Percentiles rank a stretch among this genome's conserved stretches.
phyloP scores from a whole-genome alignment of 2,888 invertebrate species.

The Drosophila multiciliata region DNA sequence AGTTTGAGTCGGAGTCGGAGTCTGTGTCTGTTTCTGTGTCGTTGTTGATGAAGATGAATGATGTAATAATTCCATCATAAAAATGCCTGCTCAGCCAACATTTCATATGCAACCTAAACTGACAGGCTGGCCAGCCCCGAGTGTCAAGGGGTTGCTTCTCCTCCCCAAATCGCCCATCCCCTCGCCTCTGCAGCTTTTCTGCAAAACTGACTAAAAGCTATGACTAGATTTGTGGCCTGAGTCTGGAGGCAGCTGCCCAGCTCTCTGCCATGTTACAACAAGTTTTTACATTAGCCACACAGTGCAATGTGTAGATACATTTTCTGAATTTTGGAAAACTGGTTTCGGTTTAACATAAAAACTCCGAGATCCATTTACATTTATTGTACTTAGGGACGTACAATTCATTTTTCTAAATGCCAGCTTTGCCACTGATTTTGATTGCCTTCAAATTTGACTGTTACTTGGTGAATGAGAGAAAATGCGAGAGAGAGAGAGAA shows the following conservation, averaged over 20 bases:
- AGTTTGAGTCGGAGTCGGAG: not conserved
- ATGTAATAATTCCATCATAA: conserved; percentile 80
- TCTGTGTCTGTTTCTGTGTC: conserved; percentile 9
- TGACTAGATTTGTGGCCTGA: conserved; percentile 14
- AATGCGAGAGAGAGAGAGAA: conserved; percentile 7
- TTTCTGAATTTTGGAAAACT: conserved; percentile 57
- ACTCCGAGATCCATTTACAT: conserved; percentile 72
- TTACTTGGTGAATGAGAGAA: conserved; percentile 23
- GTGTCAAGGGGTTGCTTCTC: conserved; percentile 55
- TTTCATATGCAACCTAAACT: conserved; percentile 55
- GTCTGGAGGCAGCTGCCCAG: conserved; percentile 27
- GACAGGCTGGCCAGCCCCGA: conserved; percentile 55
- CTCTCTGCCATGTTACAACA: conserved; percentile 47
- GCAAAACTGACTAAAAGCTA: conserved; percentile 60
- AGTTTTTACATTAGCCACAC: conserved; percentile 68
- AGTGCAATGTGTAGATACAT: conserved; percentile 39
- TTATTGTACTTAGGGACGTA: conserved; percentile 55
- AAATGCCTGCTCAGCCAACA: conserved; percentile 64
- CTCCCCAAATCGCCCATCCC: not conserved
- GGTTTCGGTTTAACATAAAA: conserved; percentile 61
- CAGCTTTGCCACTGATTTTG: conserved; percentile 58
- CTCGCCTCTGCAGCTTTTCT: conserved; percentile 33
- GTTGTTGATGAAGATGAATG: conserved; percentile 76
- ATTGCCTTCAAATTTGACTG: conserved; percentile 52
- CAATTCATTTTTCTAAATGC: conserved; percentile 38